These are phyloP conservation scores for Tolypeutes matacus DNA, from an alignment of 2,797 vertebrate species.

Conservation along the genomic window DNA sequence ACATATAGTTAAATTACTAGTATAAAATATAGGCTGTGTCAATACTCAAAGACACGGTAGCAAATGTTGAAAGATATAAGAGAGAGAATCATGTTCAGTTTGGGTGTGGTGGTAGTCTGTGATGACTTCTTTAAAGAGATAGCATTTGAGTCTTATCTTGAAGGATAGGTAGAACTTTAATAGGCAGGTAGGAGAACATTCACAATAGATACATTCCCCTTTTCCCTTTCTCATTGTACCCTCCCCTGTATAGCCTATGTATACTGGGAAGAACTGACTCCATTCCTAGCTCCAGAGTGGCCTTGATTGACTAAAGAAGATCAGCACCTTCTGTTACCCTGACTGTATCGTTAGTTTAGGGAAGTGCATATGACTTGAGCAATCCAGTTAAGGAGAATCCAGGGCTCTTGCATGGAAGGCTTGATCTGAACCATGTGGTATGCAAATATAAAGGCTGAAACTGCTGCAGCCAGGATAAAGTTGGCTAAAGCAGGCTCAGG, in stretches of 20 bases:
- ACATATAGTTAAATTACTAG: slow-evolving; percentile 51
- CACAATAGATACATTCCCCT: neutral
- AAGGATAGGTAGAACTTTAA: slow-evolving; percentile 47
- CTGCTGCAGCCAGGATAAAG: neutral
- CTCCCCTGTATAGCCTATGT: neutral
- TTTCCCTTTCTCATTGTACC: slow-evolving; percentile 8
- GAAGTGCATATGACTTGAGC: neutral
- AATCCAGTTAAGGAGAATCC: neutral
- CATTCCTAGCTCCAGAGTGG: neutral
- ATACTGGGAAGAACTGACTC: neutral
- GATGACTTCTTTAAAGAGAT: slow-evolving; percentile 46
- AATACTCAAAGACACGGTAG: slow-evolving; percentile 29
- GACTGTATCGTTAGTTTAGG: neutral
- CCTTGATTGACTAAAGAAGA: neutral
- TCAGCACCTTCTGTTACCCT: neutral
- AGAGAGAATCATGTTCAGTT: slow-evolving; percentile 47
- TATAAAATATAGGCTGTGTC: slow-evolving; percentile 50
- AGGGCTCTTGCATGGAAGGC: neutral
- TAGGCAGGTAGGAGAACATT: slow-evolving; percentile 34
- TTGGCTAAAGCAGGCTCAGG: neutral
- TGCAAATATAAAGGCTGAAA: neutral
- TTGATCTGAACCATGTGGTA: neutral
- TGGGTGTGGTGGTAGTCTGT: neutral
- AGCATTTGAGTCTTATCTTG: slow-evolving; percentile 41
- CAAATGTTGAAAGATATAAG: slow-evolving; percentile 47